phyloP scores from a whole-genome alignment of 2,113 vertebrate species.

The Tragelaphus scriptus region DNA sequence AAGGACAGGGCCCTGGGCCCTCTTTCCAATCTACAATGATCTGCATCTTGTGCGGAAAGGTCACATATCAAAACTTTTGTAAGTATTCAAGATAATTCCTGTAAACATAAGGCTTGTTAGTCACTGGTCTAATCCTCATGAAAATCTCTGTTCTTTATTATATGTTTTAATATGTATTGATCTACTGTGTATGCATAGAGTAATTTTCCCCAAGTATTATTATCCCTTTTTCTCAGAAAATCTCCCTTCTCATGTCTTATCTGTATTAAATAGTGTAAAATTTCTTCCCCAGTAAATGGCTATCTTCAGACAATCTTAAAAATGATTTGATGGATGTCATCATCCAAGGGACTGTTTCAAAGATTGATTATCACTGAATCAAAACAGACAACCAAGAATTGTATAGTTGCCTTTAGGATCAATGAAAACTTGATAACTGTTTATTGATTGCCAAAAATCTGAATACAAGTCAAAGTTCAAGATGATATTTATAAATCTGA shows the following conservation, averaged over 20 bases:
- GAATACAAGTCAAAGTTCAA: neutral
- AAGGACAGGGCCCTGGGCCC: neutral
- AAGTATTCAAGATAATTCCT: neutral
- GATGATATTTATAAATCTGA: neutral
- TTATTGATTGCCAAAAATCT: neutral
- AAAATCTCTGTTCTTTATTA: neutral
- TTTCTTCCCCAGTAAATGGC: neutral
- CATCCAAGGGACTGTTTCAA: neutral
- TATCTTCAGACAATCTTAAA: neutral
- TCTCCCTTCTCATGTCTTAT: neutral
- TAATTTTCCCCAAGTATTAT: neutral
- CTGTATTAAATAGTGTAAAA: neutral
- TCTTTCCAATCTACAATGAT: neutral
- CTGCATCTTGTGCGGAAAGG: neutral
- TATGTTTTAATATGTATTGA: neutral
- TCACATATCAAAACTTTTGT: neutral
- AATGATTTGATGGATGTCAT: neutral
- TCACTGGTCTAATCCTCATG: neutral
- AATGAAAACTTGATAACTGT: neutral
- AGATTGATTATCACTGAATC: neutral
- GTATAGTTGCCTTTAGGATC: neutral
- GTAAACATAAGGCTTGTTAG: neutral
- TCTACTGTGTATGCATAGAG: neutral
- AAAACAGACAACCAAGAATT: neutral
- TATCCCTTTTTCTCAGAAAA: neutral